These are phyloP conservation scores for Anguilla obscura DNA, from an alignment of 2,797 vertebrate species.

Conservation along the genomic window DNA sequence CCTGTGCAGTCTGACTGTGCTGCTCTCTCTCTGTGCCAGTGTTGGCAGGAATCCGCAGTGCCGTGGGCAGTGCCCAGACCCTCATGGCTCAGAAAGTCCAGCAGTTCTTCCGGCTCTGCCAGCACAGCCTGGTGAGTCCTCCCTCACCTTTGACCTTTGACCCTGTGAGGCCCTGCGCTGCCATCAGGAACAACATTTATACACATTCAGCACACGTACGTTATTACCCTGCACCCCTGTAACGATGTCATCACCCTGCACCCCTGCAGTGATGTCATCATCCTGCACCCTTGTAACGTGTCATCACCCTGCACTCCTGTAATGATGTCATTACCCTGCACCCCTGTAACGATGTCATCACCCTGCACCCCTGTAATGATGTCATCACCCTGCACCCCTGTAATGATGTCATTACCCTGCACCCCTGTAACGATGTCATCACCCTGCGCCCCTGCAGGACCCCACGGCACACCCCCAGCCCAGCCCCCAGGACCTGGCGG, in stretches of 20 bases:
- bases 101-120: conserved; percentile 96
- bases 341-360: not conserved
- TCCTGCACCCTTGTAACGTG: no score
- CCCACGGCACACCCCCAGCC: conserved; percentile 78
- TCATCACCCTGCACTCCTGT: not conserved
- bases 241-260: not conserved
- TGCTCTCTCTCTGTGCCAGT: conserved; percentile 65
- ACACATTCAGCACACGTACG: no score
- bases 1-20: not conserved
- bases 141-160: conserved; percentile 26
- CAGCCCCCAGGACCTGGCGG: conserved; percentile 82
- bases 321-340: not conserved
- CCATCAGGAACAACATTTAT: no score
- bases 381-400: not conserved
- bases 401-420: not conserved
- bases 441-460: conserved; percentile 62
- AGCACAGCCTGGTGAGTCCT: conserved; percentile 95
- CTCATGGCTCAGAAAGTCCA: conserved; percentile 99
- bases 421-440: not conserved
- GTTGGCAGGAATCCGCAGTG: conserved; percentile 93
- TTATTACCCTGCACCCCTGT: not conserved
- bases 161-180: no score
- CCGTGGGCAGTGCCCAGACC: conserved; percentile 94
- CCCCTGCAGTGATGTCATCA: not conserved
- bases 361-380: not conserved